phyloP scores from a whole-genome alignment of 1,140 invertebrate species.

The Agrypnia vestita region DNA sequence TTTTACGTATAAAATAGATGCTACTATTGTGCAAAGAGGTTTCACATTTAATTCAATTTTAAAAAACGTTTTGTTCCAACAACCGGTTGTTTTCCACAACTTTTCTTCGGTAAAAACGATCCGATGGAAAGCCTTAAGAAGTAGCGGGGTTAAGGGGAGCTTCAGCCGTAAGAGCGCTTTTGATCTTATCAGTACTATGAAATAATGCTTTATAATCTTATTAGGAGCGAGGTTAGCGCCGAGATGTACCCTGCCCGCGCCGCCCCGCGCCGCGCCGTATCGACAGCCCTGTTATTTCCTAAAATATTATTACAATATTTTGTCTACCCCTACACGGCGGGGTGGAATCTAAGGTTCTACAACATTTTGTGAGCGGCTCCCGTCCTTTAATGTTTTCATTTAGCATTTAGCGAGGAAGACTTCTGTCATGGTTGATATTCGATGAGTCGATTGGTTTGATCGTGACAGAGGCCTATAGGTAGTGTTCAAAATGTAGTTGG shows the following conservation, averaged over 20 bases:
- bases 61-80: too few species aligned
- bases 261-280: slow-evolving; percentile 22
- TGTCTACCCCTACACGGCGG: background rate
- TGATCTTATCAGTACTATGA: slow-evolving; percentile 78
- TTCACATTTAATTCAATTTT: too few species aligned
- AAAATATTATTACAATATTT: slow-evolving; percentile 53
- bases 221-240: slow-evolving; percentile 75
- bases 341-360: too few species aligned
- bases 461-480: too few species aligned
- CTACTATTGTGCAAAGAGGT: too few species aligned
- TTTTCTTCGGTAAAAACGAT: slow-evolving; percentile 34
- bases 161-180: slow-evolving; percentile 72
- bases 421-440: too few species aligned
- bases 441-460: too few species aligned
- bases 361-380: too few species aligned
- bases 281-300: slow-evolving; percentile 51
- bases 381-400: too few species aligned
- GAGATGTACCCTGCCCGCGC: slow-evolving; percentile 52
- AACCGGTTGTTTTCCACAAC: slow-evolving; percentile 12
- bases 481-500: too few species aligned
- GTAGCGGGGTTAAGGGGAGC: slow-evolving; percentile 67
- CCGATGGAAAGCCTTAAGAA: slow-evolving; percentile 47
- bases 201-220: slow-evolving; percentile 79
- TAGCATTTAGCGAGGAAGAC: too few species aligned
- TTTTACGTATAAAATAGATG: too few species aligned